Evolutionary conservation across 2,797 vertebrate species (phyloP).

Genomic region (Dromococcyx pavoninus): DNA sequence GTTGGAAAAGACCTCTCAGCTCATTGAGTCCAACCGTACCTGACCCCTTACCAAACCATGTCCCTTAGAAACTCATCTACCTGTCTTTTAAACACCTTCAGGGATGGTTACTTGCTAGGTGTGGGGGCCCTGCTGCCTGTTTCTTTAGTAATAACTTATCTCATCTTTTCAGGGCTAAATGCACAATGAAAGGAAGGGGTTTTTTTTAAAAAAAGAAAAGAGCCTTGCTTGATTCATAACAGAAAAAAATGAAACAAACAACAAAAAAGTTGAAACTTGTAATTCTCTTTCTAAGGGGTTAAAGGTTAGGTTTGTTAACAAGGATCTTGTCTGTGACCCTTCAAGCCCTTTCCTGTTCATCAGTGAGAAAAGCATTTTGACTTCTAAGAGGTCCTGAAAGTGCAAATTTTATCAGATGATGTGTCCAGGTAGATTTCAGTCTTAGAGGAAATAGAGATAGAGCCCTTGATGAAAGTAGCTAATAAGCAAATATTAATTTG

Average conservation of each 20-base stretch:
- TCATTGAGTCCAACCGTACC: no score
- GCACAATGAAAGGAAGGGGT: neutral
- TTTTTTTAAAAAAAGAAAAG: neutral
- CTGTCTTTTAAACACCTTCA: no score
- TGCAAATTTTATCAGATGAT: neutral
- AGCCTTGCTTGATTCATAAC: neutral
- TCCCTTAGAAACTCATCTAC: no score
- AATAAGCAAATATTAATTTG: neutral
- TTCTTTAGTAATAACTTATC: neutral
- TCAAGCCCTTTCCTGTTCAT: neutral
- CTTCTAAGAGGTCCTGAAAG: neutral
- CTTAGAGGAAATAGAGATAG: neutral
- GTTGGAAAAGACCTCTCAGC: no score
- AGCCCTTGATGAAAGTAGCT: neutral
- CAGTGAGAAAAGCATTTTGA: neutral
- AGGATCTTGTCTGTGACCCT: neutral
- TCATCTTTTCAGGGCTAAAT: neutral
- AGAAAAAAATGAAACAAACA: neutral
- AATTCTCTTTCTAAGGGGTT: neutral
- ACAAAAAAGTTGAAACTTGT: neutral
- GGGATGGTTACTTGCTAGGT: no score
- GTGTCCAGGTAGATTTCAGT: neutral
- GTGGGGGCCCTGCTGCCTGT: neutral
- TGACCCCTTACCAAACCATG: no score
- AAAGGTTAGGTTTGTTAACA: conserved; percentile 14